A percentile compares a stretch with the other conserved stretches of the same genome.
Conservation (phyloP, 2,888 invertebrate genomes). For the Torymus tubicola region DNA sequence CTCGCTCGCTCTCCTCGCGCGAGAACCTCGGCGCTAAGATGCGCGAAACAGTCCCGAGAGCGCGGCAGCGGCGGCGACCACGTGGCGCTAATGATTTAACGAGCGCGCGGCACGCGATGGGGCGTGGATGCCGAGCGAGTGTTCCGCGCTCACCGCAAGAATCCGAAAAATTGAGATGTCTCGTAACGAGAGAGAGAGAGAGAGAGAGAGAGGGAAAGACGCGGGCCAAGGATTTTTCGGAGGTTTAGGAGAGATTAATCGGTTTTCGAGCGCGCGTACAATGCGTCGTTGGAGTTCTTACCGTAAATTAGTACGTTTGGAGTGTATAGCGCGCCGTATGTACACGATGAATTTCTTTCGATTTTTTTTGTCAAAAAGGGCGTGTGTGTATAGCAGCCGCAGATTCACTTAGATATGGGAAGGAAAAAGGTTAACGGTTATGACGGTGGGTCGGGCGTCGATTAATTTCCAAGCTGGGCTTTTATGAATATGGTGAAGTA, state of each 20-base stretch:
- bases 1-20: too few species aligned
- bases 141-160: conserved; percentile 38
- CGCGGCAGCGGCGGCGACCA: conserved; percentile 61
- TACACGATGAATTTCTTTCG: too few species aligned
- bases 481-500: too few species aligned
- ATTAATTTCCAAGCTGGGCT: too few species aligned
- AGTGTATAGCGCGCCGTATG: too few species aligned
- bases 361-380: too few species aligned
- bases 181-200: conserved; percentile 37
- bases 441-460: too few species aligned
- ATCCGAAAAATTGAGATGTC: conserved; percentile 60
- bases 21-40: conserved; percentile 32
- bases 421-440: too few species aligned
- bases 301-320: too few species aligned
- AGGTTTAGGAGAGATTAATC: conserved; percentile 13
- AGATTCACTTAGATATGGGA: too few species aligned
- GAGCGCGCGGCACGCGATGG: conserved; percentile 72
- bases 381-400: too few species aligned
- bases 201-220: neutral
- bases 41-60: conserved; percentile 52
- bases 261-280: neutral
- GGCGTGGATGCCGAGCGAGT: conserved; percentile 63
- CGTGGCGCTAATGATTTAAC: conserved; percentile 71
- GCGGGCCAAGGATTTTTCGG: conserved; percentile 30
- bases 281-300: too few species aligned